phyloP scores from a whole-genome alignment of 1,140 invertebrate species.

The Drosophila tropicalis region DNA sequence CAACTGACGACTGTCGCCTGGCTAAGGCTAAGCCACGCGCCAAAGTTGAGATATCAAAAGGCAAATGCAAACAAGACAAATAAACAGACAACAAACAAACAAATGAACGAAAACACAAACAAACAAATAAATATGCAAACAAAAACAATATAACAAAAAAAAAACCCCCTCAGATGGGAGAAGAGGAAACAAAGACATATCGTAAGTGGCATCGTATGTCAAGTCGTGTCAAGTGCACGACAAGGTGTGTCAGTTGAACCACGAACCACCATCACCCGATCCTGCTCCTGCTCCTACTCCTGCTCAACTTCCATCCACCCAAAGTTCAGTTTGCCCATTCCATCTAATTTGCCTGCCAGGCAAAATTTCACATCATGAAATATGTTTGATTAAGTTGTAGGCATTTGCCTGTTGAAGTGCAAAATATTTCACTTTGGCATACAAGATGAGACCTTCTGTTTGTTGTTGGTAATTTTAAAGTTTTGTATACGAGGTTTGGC shows the following conservation, averaged over 20 bases:
- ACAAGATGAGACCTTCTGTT: neutral
- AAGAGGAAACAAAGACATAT: constrained; percentile 75
- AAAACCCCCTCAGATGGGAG: constrained; percentile 28
- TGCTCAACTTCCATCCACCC: neutral
- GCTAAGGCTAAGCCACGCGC: constrained; percentile 57
- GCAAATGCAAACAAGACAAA: constrained; percentile 55
- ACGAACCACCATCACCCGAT: neutral
- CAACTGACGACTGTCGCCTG: constrained; percentile 67
- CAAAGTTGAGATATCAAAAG: constrained; percentile 80
- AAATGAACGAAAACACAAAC: constrained; percentile 29
- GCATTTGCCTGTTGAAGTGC: constrained; percentile 55
- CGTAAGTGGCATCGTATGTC: constrained; percentile 80
- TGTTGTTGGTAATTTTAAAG: constrained; percentile 8
- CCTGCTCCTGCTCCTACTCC: constrained; percentile 35
- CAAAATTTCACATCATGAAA: constrained; percentile 39
- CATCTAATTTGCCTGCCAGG: constrained; percentile 76
- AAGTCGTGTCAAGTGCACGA: constrained; percentile 72
- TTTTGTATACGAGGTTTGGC: neutral
- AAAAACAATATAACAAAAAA: constrained; percentile 38
- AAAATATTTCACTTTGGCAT: constrained; percentile 41
- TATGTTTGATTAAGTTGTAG: constrained; percentile 72
- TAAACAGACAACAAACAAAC: constrained; percentile 48
- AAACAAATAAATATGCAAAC: constrained; percentile 18
- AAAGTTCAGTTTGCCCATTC: constrained; percentile 7
- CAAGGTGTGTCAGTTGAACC: constrained; percentile 32